Conservation (phyloP, 2,888 invertebrate genomes). For the Antheraea yamamai region DNA sequence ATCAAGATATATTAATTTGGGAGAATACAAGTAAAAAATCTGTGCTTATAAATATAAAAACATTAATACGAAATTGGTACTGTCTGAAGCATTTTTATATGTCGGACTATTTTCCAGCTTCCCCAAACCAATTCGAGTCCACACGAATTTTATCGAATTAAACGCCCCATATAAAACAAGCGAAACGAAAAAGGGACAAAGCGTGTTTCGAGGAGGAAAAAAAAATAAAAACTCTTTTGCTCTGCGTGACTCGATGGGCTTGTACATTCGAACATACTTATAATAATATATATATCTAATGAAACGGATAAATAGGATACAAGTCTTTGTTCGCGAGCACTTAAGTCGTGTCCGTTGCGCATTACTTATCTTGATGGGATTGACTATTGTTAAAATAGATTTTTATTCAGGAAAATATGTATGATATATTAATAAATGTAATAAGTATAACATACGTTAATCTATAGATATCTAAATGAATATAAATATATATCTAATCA, state of each 20-base stretch:
- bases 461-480: too few species aligned
- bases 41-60: not conserved
- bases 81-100: slow-evolving; percentile 45
- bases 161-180: slow-evolving; percentile 73
- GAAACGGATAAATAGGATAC: slow-evolving; percentile 31
- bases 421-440: not conserved
- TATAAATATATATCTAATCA: too few species aligned
- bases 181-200: slow-evolving; percentile 69
- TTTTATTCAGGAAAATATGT: slow-evolving; percentile 4
- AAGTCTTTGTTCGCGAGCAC: slow-evolving; percentile 13
- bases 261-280: slow-evolving; percentile 31
- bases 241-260: slow-evolving; percentile 37
- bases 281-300: slow-evolving; percentile 39
- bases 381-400: slow-evolving; percentile 11
- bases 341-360: slow-evolving; percentile 16
- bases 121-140: slow-evolving; percentile 65
- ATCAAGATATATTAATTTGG: not conserved
- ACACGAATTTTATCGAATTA: slow-evolving; percentile 73
- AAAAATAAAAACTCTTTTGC: slow-evolving; percentile 56
- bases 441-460: not conserved
- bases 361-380: slow-evolving; percentile 10
- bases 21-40: not conserved
- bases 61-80: slow-evolving; percentile 31
- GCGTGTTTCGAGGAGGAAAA: slow-evolving; percentile 54
- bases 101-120: slow-evolving; percentile 51